Conservation (phyloP, 2,113 vertebrate species). For the Actenoides lindsayi region DNA sequence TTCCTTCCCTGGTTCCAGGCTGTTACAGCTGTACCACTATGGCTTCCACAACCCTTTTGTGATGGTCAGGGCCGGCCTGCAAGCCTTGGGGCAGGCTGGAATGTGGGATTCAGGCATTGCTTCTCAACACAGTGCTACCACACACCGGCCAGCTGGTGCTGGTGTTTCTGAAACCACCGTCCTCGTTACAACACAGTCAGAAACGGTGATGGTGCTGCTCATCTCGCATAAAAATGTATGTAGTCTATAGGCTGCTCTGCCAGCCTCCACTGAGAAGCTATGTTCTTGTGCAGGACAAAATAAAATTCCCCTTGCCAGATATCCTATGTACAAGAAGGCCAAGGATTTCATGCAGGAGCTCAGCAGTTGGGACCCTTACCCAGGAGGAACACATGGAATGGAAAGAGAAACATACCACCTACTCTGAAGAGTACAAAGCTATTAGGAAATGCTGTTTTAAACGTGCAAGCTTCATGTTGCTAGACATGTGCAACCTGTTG, state of each 20-base stretch:
- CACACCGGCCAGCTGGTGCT: fast-evolving
- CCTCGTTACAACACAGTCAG: fast-evolving
- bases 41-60: not conserved
- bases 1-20: not conserved
- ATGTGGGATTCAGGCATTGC: not conserved
- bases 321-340: fast-evolving
- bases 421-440: not conserved
- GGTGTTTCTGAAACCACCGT: not conserved
- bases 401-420: not conserved
- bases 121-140: not conserved
- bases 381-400: not conserved
- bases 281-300: not conserved
- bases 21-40: not conserved
- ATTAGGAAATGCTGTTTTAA: not conserved
- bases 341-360: not conserved
- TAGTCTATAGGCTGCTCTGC: not conserved
- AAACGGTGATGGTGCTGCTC: not conserved
- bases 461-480: not conserved
- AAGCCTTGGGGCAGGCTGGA: not conserved
- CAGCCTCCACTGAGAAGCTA: no score
- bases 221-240: not conserved
- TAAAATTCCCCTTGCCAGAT: not conserved
- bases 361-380: not conserved
- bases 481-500: not conserved
- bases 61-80: not conserved